These are phyloP conservation scores for Thunnus thynnus DNA, from an alignment of 2,113 vertebrate genomes.

Conservation along the genomic window DNA sequence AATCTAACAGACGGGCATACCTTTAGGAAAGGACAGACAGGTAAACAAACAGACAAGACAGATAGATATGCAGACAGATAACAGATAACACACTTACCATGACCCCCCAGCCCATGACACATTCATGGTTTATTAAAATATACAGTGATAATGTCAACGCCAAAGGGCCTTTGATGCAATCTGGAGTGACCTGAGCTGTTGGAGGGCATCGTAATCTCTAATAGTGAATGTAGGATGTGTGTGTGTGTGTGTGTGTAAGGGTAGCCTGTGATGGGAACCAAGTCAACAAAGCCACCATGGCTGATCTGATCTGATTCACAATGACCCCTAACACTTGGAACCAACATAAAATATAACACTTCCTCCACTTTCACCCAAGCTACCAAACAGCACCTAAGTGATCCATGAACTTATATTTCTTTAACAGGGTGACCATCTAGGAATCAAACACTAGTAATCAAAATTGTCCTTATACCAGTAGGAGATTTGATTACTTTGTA, in stretches of 20 bases:
- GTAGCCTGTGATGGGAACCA: neutral
- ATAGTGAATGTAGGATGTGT: neutral
- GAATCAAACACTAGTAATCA: too few species aligned
- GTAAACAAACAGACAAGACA: conserved; percentile 8
- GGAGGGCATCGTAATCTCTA: conserved; percentile 49
- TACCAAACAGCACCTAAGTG: too few species aligned
- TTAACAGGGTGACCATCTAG: too few species aligned
- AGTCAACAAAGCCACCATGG: conserved; percentile 10
- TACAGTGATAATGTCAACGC: conserved; percentile 48
- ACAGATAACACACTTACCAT: neutral
- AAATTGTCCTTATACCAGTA: too few species aligned
- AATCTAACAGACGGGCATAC: conserved; percentile 39
- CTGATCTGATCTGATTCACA: conserved; percentile 15
- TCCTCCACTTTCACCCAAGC: too few species aligned
- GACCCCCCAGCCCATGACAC: neutral
- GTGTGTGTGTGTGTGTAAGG: neutral
- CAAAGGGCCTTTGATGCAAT: conserved; percentile 71
- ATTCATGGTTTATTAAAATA: conserved; percentile 39
- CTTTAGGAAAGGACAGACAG: conserved; percentile 37
- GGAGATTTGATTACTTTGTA: too few species aligned
- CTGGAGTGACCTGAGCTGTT: conserved; percentile 71
- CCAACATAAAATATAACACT: too few species aligned
- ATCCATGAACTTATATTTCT: too few species aligned
- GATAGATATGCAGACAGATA: conserved; percentile 24
- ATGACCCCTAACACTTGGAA: neutral